Evolutionary conservation across 2,113 vertebrate genomes (phyloP), one percentile per base, ranked within the genome.

Genomic region (Lates calcarifer): DNA sequence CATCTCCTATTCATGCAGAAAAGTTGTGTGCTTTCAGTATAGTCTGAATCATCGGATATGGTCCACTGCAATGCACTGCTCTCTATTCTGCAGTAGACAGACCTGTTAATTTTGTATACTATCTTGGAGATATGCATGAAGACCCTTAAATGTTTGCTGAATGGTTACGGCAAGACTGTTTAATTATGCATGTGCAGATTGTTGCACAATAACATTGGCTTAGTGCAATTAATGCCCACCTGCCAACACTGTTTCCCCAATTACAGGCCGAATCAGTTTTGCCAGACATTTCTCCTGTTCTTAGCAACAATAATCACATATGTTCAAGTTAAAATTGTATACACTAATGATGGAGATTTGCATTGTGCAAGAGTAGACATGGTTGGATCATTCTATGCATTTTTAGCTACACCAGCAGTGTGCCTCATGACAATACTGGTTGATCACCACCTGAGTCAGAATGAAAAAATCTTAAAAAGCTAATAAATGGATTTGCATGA

Each of bases 131-230:
- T 28, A 37, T 57, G 17, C 9, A 62, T 14, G 29, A 55, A 61
- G 18, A 9, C 41, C 3, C 41, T 26, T 5, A 58, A 29, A 69
- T 29, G 47, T 72, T 73, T 76, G 7, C 41, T 24, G 55, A 29
- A 33, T 61, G 57, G 15, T 47, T 62, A 67, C 28, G 47, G 26
- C 22, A 20, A 24, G 18, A n/a, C n/a, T 63, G 35, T 85, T 85
- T 83, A 85, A 85, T 85, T 81, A 85, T 61, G 71, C 62, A 64
- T 43, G 69, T 66, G 53, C 26, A 78, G 39, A 78, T 65, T 35
- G 47, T 57, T 76, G 57, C 58, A 76, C 65, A 83, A 68, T 61
- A 79, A 64, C 24, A 17, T 31, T 66, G 70, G 53, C 75, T 66
- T 51, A 7, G 53, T 51, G 65, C 41, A 69, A n/a, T 55, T 62